Base-by-base conservation (phyloP, 2,113 vertebrate species). In the Paraplagusia blochii region DNA sequence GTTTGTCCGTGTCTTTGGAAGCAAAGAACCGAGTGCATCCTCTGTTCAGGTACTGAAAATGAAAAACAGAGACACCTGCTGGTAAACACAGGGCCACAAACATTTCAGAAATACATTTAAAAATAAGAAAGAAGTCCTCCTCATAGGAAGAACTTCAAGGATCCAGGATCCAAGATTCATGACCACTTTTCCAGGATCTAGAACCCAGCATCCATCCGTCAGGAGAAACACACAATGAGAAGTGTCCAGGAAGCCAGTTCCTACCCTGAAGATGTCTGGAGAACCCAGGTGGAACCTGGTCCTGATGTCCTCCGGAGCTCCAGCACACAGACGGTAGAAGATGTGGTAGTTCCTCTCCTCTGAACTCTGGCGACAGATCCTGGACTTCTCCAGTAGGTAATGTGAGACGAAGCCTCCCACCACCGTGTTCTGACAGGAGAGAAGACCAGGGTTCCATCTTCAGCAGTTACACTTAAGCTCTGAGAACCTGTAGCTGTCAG, bases 281-380 rank as follows among this genome's bases (percentile, higher is more conserved):
- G 97, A 94, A 65, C 90, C 87, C 76, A 98, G 90, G 77, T 94
- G 92, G 0, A 97, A 90, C 72, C 93, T 95, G 86, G 93, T 88
- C 45, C 93, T 87, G 89, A 95, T 95, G 65, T 95, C 94, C 78
- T 99, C 95, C 6, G 95, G 74, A 38, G 97, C 97, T 58, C 96
- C 96, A 18, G 97, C 96, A 69, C 95, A 98, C 58, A 99, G 91
- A 8, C 97, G 90, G 81, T 98, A 99, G 88, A 98, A 99, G 71
- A 99, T 95, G 85, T 99, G 96, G 8, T 99, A 99, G 92, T 99
- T 98, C 64, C 97, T 93, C 90, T 98, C 97, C 72, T 99, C 97
- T 17, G 91, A 84, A 65, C 96, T 87, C 82, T 99, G 97, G n/a
- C 89, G 90, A 87, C 95, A 98, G 84, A 99, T 99, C 66, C 97